Evolutionary conservation across 1,140 invertebrate genomes (phyloP), one percentile per base, ranked within the genome.

Genomic region (Microplitis mediator): DNA sequence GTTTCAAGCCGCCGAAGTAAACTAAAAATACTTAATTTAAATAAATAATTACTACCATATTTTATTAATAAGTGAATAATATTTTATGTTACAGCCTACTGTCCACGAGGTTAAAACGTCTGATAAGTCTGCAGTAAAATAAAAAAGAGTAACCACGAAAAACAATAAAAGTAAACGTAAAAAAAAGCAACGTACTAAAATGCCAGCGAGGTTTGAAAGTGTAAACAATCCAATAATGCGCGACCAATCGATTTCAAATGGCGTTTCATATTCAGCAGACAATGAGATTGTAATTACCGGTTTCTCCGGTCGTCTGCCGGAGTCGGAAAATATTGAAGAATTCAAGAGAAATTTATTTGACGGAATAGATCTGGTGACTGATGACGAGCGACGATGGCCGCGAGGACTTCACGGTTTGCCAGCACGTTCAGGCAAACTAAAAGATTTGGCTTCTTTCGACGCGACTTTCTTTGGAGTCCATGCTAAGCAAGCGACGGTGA

Each of bases 381-480:
- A 94, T 73, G 94, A 97, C 81, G 92, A 93, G 51, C 88, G 94
- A 60, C 89, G 96, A 82, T 98, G 95, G 94, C 87, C 91, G 36
- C 79, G 89, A 11, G 93, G 91, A 66, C 77, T 97, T 0, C 91
- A 93, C 84, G 96, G 95, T 13, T 81, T 98, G 52, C 97, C 97
- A 9, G 88, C 89, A 60, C 89, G 97, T 73, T 92, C 91, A 79
- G 97, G 97, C 60, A 98, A 97, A 88, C 80, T 99, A 0, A 98
- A 97, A 85, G 93, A 98, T 74, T 77, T 99, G 50, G 85, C 89
- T 45, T 91, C 92, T 77, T 98, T 98, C 80, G 97, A 98, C 84
- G 94, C 95, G 4, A 91, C 92, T n/a, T 98, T 97, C 85, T 98
- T 98, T 87, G 95, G 95, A 51, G 95, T 98, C 4, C 95, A 97